Conservation (phyloP, 2,113 vertebrate species). For the Python bivittatus region DNA sequence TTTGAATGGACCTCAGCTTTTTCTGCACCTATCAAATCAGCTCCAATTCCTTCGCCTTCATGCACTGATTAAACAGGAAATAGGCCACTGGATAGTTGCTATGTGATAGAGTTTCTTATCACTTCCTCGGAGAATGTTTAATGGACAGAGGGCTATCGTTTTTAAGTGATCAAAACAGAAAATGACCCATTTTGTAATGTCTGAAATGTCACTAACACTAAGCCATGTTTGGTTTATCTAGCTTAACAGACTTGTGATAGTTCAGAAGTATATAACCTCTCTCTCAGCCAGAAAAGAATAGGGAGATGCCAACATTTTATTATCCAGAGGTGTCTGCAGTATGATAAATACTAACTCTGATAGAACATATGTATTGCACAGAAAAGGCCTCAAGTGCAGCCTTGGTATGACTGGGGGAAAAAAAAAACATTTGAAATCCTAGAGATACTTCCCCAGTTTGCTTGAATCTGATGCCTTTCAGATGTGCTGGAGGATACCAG, state of each 20-base stretch:
- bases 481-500: not conserved
- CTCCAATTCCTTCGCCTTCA: not conserved
- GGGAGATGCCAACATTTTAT: not conserved
- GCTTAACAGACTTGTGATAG: not conserved
- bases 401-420: not conserved
- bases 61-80: not conserved
- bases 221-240: not conserved
- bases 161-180: not conserved
- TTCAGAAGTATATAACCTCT: not conserved
- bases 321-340: not conserved
- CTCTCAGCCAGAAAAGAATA: not conserved
- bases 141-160: not conserved
- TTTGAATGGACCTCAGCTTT: not conserved
- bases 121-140: slow-evolving; percentile 1
- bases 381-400: not conserved
- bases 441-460: not conserved
- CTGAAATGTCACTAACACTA: slow-evolving; percentile 19
- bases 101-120: not conserved
- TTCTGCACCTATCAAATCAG: not conserved
- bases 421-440: not conserved
- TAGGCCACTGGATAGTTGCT: not conserved
- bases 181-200: not conserved
- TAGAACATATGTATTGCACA: not conserved
- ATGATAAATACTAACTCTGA: not conserved
- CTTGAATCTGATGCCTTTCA: not conserved